Percentiles rank a stretch among this genome's conserved stretches.
phyloP scores from a whole-genome alignment of 2,797 vertebrate genomes.

The Mareca strepera region DNA sequence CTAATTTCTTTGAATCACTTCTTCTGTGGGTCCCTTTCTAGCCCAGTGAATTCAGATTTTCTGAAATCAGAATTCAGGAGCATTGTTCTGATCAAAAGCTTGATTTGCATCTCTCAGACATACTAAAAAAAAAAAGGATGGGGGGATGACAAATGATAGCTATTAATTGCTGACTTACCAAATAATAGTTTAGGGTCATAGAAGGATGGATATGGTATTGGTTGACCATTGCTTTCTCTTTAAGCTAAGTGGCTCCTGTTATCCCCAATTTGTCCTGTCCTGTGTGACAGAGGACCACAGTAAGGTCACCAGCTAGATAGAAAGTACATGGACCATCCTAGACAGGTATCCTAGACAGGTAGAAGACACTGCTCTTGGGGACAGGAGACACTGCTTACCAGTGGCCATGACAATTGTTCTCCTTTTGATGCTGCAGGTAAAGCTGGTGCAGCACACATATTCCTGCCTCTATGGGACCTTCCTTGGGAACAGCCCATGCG shows the following conservation, averaged over 20 bases:
- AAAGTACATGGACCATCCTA: background rate
- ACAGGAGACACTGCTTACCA: background rate
- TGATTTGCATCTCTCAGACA: background rate
- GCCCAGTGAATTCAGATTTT: background rate
- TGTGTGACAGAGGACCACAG: background rate
- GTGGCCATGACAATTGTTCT: background rate
- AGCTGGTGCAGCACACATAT: conserved; percentile 97
- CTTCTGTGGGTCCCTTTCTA: background rate
- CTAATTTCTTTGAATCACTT: background rate
- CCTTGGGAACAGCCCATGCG: conserved; percentile 93
- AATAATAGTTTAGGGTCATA: background rate
- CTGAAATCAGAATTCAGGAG: background rate
- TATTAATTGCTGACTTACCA: background rate
- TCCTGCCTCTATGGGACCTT: conserved; percentile 98
- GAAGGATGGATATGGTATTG: background rate
- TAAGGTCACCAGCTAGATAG: background rate
- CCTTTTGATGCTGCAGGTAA: conserved; percentile 82
- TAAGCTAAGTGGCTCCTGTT: background rate
- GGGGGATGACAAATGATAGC: background rate
- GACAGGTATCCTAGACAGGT: background rate
- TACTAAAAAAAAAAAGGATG: background rate
- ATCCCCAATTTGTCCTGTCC: background rate
- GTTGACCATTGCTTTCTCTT: background rate
- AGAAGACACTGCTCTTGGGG: fast-evolving
- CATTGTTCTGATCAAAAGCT: background rate